phyloP scores from a whole-genome alignment of 2,888 invertebrate genomes.

The Hemithea aestivaria region DNA sequence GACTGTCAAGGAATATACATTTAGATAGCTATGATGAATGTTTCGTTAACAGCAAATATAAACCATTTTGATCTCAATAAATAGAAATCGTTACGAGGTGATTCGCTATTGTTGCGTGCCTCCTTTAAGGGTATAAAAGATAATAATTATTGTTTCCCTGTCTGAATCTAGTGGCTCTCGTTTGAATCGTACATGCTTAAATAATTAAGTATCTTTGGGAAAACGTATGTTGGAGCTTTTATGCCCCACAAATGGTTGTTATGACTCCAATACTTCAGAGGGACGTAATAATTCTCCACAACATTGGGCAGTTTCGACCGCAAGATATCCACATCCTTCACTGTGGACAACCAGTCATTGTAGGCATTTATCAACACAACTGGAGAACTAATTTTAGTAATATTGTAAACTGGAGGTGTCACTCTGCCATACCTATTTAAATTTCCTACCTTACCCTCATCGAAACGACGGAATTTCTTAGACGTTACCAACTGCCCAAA shows the following conservation, averaged over 20 bases:
- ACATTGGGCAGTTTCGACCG: constrained; percentile 76
- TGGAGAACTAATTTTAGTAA: constrained; percentile 52
- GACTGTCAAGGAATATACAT: no score
- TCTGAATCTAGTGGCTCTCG: no score
- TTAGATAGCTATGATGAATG: no score
- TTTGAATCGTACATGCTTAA: constrained; percentile 36
- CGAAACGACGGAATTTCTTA: constrained; percentile 54
- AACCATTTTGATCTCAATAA: no score
- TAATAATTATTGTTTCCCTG: no score
- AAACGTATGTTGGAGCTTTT: constrained; percentile 44
- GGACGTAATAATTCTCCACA: constrained; percentile 78
- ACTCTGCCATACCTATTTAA: constrained; percentile 48
- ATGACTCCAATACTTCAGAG: constrained; percentile 69
- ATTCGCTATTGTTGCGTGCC: no score
- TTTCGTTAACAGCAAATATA: no score
- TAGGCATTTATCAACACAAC: constrained; percentile 53
- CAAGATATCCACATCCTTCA: constrained; percentile 76
- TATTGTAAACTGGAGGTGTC: constrained; percentile 56
- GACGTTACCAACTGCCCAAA: constrained; percentile 71
- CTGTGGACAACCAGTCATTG: constrained; percentile 82
- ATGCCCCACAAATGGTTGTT: constrained; percentile 59
- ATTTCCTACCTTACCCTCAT: constrained; percentile 56
- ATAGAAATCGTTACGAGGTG: no score
- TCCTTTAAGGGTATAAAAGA: no score
- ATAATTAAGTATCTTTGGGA: constrained; percentile 49